phyloP scores from a whole-genome alignment of 2,888 invertebrate species.

The Malthinus flaveolus region DNA sequence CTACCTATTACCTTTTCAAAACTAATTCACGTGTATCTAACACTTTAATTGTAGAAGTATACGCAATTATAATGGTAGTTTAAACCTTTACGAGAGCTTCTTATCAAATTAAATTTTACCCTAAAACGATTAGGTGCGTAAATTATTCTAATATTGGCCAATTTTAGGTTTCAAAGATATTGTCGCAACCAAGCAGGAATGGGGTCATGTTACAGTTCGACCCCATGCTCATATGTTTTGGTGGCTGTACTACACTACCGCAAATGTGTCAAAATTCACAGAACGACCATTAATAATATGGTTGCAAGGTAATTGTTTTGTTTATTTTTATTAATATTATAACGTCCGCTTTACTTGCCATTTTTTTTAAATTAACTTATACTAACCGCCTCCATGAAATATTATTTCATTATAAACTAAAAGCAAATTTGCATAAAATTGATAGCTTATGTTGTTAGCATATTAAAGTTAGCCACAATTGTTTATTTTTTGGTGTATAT shows the following conservation, averaged over 20 bases:
- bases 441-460: too few species aligned
- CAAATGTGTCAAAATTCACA: constrained; percentile 60
- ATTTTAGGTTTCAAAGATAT: constrained; percentile 50
- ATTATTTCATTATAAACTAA: too few species aligned
- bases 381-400: background rate
- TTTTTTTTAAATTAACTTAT: background rate
- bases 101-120: background rate
- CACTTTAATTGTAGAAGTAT: too few species aligned
- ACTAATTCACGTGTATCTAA: too few species aligned
- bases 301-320: constrained; percentile 67
- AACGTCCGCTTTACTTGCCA: background rate
- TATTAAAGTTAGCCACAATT: too few species aligned
- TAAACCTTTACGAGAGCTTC: background rate
- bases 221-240: constrained; percentile 82
- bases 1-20: too few species aligned
- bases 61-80: too few species aligned
- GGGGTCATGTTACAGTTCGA: constrained; percentile 74
- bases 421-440: too few species aligned
- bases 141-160: constrained; percentile 7
- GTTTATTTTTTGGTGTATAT: too few species aligned
- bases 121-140: background rate
- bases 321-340: background rate
- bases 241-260: constrained; percentile 76
- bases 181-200: constrained; percentile 69
- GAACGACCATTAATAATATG: constrained; percentile 76